Conservation (phyloP, 2,797 vertebrate genomes). For the Artibeus jamaicensis region DNA sequence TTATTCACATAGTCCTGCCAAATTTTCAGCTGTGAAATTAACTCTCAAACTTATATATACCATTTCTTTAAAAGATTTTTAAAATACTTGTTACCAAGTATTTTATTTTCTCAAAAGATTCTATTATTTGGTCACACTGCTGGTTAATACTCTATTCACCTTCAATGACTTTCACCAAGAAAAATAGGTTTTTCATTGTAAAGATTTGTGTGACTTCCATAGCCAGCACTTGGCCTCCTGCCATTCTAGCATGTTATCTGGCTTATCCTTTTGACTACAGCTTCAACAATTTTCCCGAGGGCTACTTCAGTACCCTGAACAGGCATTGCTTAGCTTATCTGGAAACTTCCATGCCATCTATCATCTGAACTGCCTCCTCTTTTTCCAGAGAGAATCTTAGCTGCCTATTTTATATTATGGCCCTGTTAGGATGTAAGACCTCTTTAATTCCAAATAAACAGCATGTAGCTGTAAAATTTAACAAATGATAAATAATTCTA, state of each 20-base stretch:
- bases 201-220: background rate
- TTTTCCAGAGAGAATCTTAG: background rate
- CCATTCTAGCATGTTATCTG: background rate
- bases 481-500: background rate
- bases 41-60: background rate
- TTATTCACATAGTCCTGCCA: constrained; percentile 20
- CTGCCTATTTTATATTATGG: background rate
- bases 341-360: background rate
- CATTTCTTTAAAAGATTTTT: constrained; percentile 32
- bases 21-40: constrained; percentile 41
- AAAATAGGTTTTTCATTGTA: background rate
- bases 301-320: background rate
- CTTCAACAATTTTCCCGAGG: background rate
- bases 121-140: background rate
- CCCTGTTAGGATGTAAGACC: background rate
- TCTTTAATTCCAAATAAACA: background rate
- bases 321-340: background rate
- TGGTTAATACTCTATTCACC: background rate
- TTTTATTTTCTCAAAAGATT: constrained; percentile 40
- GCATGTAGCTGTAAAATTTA: background rate
- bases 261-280: background rate
- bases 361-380: background rate
- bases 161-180: background rate
- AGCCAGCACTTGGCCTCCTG: background rate
- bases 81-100: background rate